Percentiles rank a stretch among this genome's conserved stretches.
phyloP scores from a whole-genome alignment of 2,113 vertebrate genomes.

The Sminthopsis crassicaudata region DNA sequence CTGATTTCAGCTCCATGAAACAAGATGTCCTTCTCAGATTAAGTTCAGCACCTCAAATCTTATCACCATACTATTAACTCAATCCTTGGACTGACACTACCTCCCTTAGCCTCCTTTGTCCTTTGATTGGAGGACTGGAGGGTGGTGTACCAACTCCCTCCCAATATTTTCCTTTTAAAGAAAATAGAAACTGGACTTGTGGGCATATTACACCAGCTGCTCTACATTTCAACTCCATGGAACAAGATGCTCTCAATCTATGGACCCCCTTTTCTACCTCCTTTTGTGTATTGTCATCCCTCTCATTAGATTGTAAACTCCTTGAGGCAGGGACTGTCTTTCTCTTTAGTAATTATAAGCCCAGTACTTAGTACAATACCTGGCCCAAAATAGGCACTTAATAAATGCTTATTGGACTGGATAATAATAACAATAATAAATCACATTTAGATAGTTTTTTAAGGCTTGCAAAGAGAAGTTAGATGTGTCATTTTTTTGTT shows the following conservation, averaged over 20 bases:
- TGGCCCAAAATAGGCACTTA: neutral
- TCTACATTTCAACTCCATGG: neutral
- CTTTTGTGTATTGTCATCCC: neutral
- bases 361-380: neutral
- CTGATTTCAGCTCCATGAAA: neutral
- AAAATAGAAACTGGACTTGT: too few relatives aligned
- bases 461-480: neutral
- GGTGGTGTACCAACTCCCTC: too few relatives aligned
- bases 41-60: too few relatives aligned
- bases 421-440: neutral
- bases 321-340: neutral
- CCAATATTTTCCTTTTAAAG: too few relatives aligned
- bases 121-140: too few relatives aligned
- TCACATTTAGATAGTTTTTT: neutral
- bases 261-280: neutral
- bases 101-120: too few relatives aligned
- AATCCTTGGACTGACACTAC: too few relatives aligned
- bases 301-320: neutral
- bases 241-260: neutral
- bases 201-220: too few relatives aligned
- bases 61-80: too few relatives aligned
- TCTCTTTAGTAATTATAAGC: neutral
- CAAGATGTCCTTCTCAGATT: too few relatives aligned
- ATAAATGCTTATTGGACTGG: neutral
- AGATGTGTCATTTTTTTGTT: neutral